Conservation (phyloP, 2,113 vertebrate genomes). For the Danionella cerebrum region DNA sequence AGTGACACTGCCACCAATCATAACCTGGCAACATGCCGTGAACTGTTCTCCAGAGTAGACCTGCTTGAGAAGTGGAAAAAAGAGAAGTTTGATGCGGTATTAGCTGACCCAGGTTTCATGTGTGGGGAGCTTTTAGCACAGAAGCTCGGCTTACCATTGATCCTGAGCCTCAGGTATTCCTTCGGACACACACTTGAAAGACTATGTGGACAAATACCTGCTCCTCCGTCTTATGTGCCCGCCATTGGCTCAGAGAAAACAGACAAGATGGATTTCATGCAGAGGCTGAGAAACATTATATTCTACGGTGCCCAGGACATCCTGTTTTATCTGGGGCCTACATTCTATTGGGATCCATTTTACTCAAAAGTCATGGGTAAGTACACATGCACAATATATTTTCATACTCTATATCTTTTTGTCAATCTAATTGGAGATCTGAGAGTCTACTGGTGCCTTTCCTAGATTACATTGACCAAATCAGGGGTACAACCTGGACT, state of each 20-base stretch:
- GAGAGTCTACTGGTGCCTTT: no score
- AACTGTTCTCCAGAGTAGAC: conserved; percentile 34
- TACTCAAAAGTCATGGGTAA: conserved; percentile 48
- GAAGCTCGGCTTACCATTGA: conserved; percentile 50
- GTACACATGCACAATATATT: no score
- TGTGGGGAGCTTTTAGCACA: conserved; percentile 56
- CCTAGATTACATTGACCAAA: no score
- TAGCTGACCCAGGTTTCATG: conserved; percentile 47
- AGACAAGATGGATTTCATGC: conserved; percentile 57
- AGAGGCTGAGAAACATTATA: conserved; percentile 52
- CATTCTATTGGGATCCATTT: conserved; percentile 30
- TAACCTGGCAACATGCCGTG: not conserved
- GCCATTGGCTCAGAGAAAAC: not conserved
- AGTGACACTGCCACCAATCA: not conserved
- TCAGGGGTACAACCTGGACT: no score
- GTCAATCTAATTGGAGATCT: no score
- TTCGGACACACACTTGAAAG: conserved; percentile 43
- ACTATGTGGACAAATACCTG: conserved; percentile 48
- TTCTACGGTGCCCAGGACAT: conserved; percentile 37
- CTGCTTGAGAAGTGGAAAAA: conserved; percentile 55
- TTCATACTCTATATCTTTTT: no score
- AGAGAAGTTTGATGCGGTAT: conserved; percentile 28
- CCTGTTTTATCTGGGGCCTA: not conserved
- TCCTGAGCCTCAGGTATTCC: conserved; percentile 50
- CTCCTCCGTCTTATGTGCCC: conserved; percentile 59